Evolutionary conservation across 1,140 invertebrate genomes (phyloP).

Genomic region (Zophobas atratus): DNA sequence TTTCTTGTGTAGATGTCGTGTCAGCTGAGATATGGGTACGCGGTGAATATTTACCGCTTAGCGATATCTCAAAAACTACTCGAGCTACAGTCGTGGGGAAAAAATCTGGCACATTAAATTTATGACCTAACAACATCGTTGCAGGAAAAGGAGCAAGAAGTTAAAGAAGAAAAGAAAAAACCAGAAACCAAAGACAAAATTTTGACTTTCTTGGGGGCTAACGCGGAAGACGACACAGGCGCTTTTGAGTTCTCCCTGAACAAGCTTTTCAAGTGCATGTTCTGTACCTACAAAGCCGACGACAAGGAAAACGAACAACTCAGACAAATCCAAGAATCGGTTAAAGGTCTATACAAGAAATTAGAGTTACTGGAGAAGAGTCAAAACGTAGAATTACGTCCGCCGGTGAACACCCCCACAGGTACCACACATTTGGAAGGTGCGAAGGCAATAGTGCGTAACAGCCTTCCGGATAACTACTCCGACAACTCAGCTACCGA

Average conservation of each 20-base stretch:
- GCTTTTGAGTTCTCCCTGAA: conserved; percentile 75
- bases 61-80: no score
- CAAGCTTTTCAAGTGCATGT: conserved; percentile 76
- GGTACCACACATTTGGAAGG: conserved; percentile 31
- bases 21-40: no score
- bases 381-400: background rate
- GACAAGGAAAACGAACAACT: conserved; percentile 73
- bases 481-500: conserved; percentile 23
- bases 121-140: background rate
- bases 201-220: conserved; percentile 57
- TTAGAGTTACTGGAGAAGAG: conserved; percentile 47
- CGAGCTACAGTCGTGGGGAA: no score
- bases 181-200: conserved; percentile 55
- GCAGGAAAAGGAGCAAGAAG: conserved; percentile 23
- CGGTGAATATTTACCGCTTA: no score
- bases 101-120: background rate
- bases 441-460: conserved; percentile 24
- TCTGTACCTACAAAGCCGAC: conserved; percentile 73
- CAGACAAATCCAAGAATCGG: conserved; percentile 67
- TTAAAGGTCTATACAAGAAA: conserved; percentile 49
- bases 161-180: conserved; percentile 43
- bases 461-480: conserved; percentile 41
- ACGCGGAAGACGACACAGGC: conserved; percentile 71
- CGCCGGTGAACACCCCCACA: background rate
- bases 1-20: no score